Conservation (phyloP, 2,797 vertebrate genomes). For the Hephaestus fuliginosus region DNA sequence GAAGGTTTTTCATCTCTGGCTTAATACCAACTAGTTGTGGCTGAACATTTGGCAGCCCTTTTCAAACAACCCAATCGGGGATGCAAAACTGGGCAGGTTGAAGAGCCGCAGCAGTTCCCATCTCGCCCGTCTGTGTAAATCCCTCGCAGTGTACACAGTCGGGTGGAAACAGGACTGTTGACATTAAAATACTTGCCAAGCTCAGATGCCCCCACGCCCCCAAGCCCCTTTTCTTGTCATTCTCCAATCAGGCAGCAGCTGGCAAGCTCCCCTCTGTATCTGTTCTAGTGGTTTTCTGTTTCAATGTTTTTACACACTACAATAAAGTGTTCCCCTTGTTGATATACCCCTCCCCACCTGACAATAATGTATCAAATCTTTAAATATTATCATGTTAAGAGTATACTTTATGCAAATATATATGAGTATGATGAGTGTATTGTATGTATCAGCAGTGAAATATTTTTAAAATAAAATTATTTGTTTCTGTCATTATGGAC, state of each 20-base stretch:
- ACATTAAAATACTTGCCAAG: neutral
- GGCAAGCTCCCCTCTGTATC: slow-evolving; percentile 54
- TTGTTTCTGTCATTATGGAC: slow-evolving; percentile 87
- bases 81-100: neutral
- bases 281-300: slow-evolving; percentile 80
- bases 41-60: neutral
- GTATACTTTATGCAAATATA: slow-evolving; percentile 94
- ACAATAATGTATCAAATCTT: slow-evolving; percentile 96
- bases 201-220: slow-evolving; percentile 2
- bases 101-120: neutral
- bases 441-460: slow-evolving; percentile 98
- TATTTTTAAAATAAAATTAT: slow-evolving; percentile 98
- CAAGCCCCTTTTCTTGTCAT: neutral
- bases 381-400: slow-evolving; percentile 98
- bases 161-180: neutral
- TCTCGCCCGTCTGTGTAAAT: no score
- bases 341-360: slow-evolving; percentile 89
- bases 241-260: slow-evolving; percentile 59
- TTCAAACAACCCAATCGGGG: neutral
- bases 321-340: slow-evolving; percentile 88
- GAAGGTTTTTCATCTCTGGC: neutral
- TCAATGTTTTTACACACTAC: slow-evolving; percentile 92
- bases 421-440: slow-evolving; percentile 96
- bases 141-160: neutral
- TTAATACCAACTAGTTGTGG: neutral